A percentile compares a stretch with the other conserved stretches of the same genome.
phyloP scores from a whole-genome alignment of 1,140 invertebrate genomes.

The Drosophila serrata region DNA sequence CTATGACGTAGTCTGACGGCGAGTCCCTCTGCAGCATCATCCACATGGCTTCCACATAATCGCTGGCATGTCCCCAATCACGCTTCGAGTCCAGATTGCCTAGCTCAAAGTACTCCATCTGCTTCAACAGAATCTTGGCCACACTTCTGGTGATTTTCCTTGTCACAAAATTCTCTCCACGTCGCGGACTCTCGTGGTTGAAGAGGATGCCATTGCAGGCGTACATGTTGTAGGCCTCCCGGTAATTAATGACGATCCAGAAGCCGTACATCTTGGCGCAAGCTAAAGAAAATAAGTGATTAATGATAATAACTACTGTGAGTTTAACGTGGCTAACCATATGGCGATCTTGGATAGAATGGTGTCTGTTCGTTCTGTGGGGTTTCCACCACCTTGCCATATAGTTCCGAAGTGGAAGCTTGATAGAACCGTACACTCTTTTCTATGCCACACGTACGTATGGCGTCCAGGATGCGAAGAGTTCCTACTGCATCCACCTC shows the following conservation, averaged over 20 bases:
- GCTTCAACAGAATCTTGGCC: conserved; percentile 96
- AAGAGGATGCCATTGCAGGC: conserved; percentile 99
- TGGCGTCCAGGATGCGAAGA: conserved; percentile 96
- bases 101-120: conserved; percentile 95
- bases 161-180: conserved; percentile 99
- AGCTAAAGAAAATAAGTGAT: conserved; percentile 87
- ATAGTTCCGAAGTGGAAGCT: conserved; percentile 99
- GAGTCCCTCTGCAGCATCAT: conserved; percentile 98
- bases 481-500: conserved; percentile 99
- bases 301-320: neutral
- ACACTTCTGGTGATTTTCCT: conserved; percentile 99
- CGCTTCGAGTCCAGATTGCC: conserved; percentile 98
- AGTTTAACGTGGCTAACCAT: conserved; percentile 90
- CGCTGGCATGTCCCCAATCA: conserved; percentile 99
- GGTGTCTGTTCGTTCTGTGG: conserved; percentile 99
- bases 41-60: conserved; percentile 99
- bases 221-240: conserved; percentile 99
- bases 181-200: conserved; percentile 99
- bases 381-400: conserved; percentile 98
- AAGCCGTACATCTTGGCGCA: conserved; percentile 99
- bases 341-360: conserved; percentile 99
- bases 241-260: conserved; percentile 99
- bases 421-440: conserved; percentile 97
- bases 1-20: conserved; percentile 99
- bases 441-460: conserved; percentile 95